Evolutionary conservation across 2,888 invertebrate species (phyloP).

Genomic region (Amphimallon solstitiale): DNA sequence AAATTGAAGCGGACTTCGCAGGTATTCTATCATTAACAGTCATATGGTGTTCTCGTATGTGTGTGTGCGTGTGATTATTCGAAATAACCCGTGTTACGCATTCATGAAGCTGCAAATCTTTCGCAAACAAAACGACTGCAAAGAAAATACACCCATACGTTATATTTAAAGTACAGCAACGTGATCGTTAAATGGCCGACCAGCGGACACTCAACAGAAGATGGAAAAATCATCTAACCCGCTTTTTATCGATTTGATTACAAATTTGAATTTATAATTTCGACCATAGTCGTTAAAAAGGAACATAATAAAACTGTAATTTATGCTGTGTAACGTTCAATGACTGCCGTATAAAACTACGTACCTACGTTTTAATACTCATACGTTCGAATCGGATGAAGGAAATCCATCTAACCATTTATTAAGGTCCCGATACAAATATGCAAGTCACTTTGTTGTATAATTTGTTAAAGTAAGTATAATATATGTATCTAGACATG

Average conservation of each 20-base stretch:
- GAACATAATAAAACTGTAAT: slow-evolving; percentile 35
- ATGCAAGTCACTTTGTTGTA: slow-evolving; percentile 31
- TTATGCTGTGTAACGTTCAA: slow-evolving; percentile 30
- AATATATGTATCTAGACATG: no score
- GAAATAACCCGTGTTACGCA: slow-evolving; percentile 11
- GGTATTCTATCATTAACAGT: slow-evolving; percentile 4
- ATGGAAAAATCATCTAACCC: slow-evolving; percentile 9
- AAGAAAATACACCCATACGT: not conserved
- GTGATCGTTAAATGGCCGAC: not conserved
- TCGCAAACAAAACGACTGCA: slow-evolving; percentile 6
- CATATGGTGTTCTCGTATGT: not conserved
- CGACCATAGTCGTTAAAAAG: slow-evolving; percentile 26
- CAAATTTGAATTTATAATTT: slow-evolving; percentile 37
- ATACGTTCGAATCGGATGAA: slow-evolving; percentile 29
- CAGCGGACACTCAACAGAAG: not conserved
- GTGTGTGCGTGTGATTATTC: not conserved
- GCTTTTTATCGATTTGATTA: slow-evolving; percentile 34
- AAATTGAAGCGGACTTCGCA: not conserved
- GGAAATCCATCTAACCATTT: slow-evolving; percentile 36
- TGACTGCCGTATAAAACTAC: slow-evolving; percentile 28
- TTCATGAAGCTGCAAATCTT: slow-evolving; percentile 16
- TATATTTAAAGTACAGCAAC: not conserved
- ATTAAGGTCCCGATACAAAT: slow-evolving; percentile 25
- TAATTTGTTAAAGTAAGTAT: no score
- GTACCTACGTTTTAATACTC: slow-evolving; percentile 21